Base-by-base conservation (phyloP, 2,888 invertebrate genomes). In the Octodonta nipae region DNA sequence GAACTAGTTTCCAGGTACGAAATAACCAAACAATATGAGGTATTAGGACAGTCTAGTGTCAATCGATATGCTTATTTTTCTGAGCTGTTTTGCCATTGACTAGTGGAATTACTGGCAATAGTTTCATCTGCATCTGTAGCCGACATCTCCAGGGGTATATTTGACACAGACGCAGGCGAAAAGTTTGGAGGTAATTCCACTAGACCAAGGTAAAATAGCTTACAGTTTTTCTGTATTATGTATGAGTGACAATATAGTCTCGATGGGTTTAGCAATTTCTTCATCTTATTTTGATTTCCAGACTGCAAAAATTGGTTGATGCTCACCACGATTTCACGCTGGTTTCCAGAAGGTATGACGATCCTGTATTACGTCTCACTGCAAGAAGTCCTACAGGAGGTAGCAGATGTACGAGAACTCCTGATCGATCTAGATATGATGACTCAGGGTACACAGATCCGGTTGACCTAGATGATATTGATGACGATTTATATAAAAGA, bases 271-370 rank as follows among this genome's bases (percentile, higher is more conserved):
- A n/a, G n/a, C n/a, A n/a, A n/a, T n/a, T n/a, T n/a, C n/a, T 20
- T 20, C 20, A 20, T 7, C 20, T 7, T 20, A 7, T 20, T 20
- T 7, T 29, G 20, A 20, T 33, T 15, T 64, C 67, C 13, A 64
- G 84, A 1, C 66, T 87, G 14, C 85, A 86, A 59, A 85, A 85
- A 56, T 64, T 87, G 44, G 81, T 85, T 30, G 80, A 84, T 44
- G 86, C 86, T 0, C 85, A 87, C 58, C 80, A 85, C 49, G 87
- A 87, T 63, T 87, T 86, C 56, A 84, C 86, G 0, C 61, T 83
- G 47, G 75, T 87, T 3, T 86, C 86, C 3, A 70, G 84, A 4
- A 71, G 85, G 46, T 78, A 75, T 50, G 77, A 78, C 43, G 71
- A 70, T 47, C 70, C 70, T 1, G 60, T 68, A 27, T 55, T 67